Base-by-base conservation (phyloP, 2,797 vertebrate species). In the Avahi laniger region DNA sequence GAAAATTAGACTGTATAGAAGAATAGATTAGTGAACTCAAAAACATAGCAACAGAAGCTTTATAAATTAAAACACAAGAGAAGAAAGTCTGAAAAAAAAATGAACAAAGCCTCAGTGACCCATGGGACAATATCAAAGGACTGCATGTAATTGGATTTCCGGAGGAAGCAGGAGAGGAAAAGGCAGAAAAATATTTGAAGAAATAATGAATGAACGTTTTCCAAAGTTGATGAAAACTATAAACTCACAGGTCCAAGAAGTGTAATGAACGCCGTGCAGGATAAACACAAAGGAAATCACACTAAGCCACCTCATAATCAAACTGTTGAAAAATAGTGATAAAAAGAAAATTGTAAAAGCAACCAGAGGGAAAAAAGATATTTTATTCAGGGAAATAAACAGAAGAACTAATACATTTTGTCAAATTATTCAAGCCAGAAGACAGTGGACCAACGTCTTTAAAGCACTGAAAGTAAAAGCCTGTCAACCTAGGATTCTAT, bases 211-310 rank as follows among this genome's bases (percentile, higher is more conserved):
- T 59, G 13, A 79, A n/a, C 22, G 33, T 93, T 95, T 91, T 59
- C 65, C 67, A 85, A 73, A 95, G 61, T 30, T 96, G 26, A 63
- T 94, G 63, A 91, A 93, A 91, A 87, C 69, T 87, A 0, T 69
- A 83, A 93, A 85, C n/a, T 35, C 33, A 84, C 17, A 70, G 63
- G 52, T 91, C 30, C 11, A 33, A 78, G 50, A 92, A 75, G 41
- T 18, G 26, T 81, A 28, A 92, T 63, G 82, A 97, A 20, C 26
- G 11, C 33, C 63, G 59, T 38, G 59, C 30, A 75, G 30, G 57
- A 86, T 54, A 80, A 76, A 73, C 63, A 73, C 52, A 52, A 52
- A 52, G 26, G 63, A 70, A 95, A 75, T 83, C 61, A 38, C 20
- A 18, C 28, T 84, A 41, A 84, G 52, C 52, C n/a, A 80, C 30